Base-by-base conservation (phyloP, 2,797 vertebrate species). In the Pterois miles region DNA sequence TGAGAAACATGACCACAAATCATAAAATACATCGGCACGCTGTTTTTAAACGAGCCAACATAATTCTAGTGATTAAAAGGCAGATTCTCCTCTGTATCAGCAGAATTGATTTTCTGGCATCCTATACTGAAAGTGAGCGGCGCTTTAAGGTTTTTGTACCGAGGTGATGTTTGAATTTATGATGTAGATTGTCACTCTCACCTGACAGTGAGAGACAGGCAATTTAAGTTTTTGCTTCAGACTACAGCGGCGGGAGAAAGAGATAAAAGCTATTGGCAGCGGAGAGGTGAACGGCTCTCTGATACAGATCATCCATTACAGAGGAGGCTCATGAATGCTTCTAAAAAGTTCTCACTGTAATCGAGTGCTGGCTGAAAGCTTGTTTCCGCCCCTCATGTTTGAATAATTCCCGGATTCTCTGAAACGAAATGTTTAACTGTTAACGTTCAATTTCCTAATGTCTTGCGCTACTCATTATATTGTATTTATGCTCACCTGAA, bases 231-330 rank as follows among this genome's bases (percentile, higher is more conserved):
- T 46, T 83, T 43, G 56, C 34, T 59, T 80, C 36, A 72, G 74
- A 66, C 79, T 66, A 60, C 71, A 71, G 74, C 65, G 0, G 38
- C 38, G 65, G 48, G 68, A 89, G 81, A 76, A 81, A 71, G 20
- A 85, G 86, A 90, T 89, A 83, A 90, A 88, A 69, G 69, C 78
- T 67, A n/a, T 62, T 76, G 74, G 57, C 76, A 38, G 48, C 50
- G 34, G 50, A 85, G 74, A 82, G 85, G 78, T 74, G 71, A 89
- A 56, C 25, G 23, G 18, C 53, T 68, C 59, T 70, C 64, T 74
- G 82, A 88, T 88, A 87, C 29, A 62, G 75, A 92, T 91, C 87
- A 70, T 77, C 72, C 22, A 67, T 75, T 77, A 84, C 71, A 77
- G 78, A 84, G 40, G 56, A 75, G 75, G 64, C 73, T 86, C 68